phyloP scores from a whole-genome alignment of 1,140 invertebrate genomes.

The Temnothorax curvispinosus region DNA sequence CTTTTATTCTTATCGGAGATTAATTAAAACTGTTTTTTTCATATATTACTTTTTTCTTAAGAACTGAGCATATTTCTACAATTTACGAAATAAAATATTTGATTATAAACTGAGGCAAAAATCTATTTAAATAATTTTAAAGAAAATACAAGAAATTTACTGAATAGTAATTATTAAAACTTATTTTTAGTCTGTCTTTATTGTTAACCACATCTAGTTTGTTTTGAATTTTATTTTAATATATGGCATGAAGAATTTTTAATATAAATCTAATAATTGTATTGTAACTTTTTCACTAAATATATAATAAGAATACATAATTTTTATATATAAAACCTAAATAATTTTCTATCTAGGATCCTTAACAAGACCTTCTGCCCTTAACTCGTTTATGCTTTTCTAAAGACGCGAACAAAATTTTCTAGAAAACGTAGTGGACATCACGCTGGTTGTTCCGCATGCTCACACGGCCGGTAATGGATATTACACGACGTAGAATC shows the following conservation, averaged over 20 bases:
- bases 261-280: background rate
- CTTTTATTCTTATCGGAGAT: background rate
- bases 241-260: background rate
- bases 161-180: background rate
- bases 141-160: background rate
- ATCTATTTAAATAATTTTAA: background rate
- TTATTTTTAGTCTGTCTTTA: background rate
- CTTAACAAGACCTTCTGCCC: background rate
- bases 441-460: background rate
- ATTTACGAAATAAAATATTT: background rate
- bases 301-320: background rate
- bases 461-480: background rate
- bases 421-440: background rate
- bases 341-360: background rate
- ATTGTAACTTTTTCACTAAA: background rate
- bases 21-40: background rate
- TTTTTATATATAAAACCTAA: background rate
- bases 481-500: conserved; percentile 20
- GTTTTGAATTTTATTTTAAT: background rate
- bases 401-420: background rate
- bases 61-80: background rate
- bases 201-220: background rate
- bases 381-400: background rate
- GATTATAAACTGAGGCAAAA: background rate
- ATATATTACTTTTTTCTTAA: background rate